Evolutionary conservation across 2,888 invertebrate genomes (phyloP).

Genomic region (Aphidius colemani): DNA sequence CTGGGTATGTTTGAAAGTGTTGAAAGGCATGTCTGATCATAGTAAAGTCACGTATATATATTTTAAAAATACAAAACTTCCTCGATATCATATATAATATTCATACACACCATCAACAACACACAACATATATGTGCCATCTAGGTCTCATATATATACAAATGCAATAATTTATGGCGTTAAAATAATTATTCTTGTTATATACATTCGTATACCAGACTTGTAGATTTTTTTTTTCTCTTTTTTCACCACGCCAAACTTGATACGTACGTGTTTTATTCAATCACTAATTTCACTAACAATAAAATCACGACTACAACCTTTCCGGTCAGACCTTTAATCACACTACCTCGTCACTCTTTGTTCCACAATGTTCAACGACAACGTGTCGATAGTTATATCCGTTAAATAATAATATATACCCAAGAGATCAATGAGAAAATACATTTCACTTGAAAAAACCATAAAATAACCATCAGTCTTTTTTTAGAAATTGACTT

Average conservation of each 20-base stretch:
- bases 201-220: background rate
- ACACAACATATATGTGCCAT: too few relatives aligned
- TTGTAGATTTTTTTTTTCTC: background rate
- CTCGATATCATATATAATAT: too few relatives aligned
- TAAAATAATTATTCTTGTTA: constrained; percentile 5
- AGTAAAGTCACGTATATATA: background rate
- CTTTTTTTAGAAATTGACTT: too few relatives aligned
- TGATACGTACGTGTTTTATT: background rate
- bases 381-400: background rate
- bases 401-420: too few relatives aligned
- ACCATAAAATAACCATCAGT: too few relatives aligned
- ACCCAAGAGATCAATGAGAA: too few relatives aligned
- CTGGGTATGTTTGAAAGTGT: constrained; percentile 3
- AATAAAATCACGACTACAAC: background rate
- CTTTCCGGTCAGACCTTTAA: constrained; percentile 1
- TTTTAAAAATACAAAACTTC: background rate
- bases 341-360: constrained; percentile 20
- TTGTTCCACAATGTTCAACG: background rate
- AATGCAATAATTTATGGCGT: constrained; percentile 14
- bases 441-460: too few relatives aligned
- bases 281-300: constrained; percentile 2
- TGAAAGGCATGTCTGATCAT: background rate
- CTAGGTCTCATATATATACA: background rate
- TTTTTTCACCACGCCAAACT: background rate
- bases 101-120: too few relatives aligned